A percentile compares a stretch with the other conserved stretches of the same genome.
Conservation (phyloP, 2,888 invertebrate species). For the Nycteola revayana region DNA sequence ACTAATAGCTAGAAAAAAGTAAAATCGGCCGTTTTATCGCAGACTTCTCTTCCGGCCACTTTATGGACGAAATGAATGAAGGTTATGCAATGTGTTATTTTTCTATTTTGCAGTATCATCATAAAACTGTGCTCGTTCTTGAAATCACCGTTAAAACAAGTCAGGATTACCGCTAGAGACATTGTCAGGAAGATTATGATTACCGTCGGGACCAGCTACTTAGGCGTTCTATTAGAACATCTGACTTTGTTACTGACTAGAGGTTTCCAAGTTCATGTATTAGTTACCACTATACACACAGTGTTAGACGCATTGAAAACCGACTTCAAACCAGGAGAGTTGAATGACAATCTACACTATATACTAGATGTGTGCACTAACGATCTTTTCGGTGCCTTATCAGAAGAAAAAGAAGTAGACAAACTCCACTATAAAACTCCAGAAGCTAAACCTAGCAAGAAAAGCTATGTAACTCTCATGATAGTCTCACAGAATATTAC, state of each 20-base stretch:
- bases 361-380: constrained; percentile 92
- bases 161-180: constrained; percentile 91
- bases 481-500: constrained; percentile 91
- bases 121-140: constrained; percentile 95
- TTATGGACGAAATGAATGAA: too few species aligned
- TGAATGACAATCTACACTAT: constrained; percentile 89
- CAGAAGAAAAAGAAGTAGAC: constrained; percentile 95
- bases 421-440: constrained; percentile 91
- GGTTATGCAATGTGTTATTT: background rate
- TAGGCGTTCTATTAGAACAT: constrained; percentile 90
- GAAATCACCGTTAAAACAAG: constrained; percentile 93
- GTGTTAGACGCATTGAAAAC: constrained; percentile 88
- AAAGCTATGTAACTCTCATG: constrained; percentile 92
- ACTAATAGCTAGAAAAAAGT: too few species aligned
- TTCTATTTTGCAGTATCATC: constrained; percentile 83
- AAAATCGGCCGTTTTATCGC: too few species aligned
- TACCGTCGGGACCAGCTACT: constrained; percentile 91
- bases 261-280: constrained; percentile 97
- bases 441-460: constrained; percentile 91
- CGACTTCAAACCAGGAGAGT: constrained; percentile 87
- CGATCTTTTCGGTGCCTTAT: constrained; percentile 93
- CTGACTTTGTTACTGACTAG: constrained; percentile 89
- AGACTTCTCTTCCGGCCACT: too few species aligned
- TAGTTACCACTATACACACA: constrained; percentile 93
- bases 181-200: constrained; percentile 96